Base-by-base conservation (phyloP, 2,797 vertebrate genomes). In the Lepilemur septentrionalis region DNA sequence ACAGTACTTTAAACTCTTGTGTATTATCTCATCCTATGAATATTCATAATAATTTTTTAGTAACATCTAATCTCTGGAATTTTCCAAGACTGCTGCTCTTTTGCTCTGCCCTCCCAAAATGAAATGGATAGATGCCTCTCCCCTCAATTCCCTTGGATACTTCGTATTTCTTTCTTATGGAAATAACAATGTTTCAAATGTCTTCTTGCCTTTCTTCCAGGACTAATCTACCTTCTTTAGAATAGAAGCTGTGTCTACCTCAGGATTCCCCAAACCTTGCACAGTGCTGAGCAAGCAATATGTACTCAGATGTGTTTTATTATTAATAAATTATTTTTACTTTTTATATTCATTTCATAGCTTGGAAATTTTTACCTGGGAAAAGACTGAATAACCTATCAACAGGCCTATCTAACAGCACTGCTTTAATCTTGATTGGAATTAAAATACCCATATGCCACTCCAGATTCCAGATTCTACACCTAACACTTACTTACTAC, bases 331-430 rank as follows among this genome's bases (percentile, higher is more conserved):
- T 63, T 10, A 79, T 41, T 91, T 93, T 75, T 84, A 95, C 17
- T 85, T 70, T 55, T 6, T 78, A 22, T n/a, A 46, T 59, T 87
- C 8, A 81, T 48, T 92, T 75, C 55, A 28, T 59, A 92, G 20
- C 61, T 67, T 59, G 0, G 7, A 92, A 89, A 76, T 63, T 80
- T 81, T 72, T 85, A 75, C 69, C 43, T 76, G 78, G 57, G 46
- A 91, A 94, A 82, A 95, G 48, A 93, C 13, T 82, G 15, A 11
- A 95, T 76, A 81, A 65, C 12, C 43, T 80, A 79, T 32, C 63
- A 18, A 96, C 5, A 67, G 15, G 32, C 1, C 63, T 65, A 93
- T 92, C 32, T n/a, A 97, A 57, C 0, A 61, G 30, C 28, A 86
- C 4, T 59, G 14, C 41, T 81, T 92, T 57, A 67, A 59, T 79